Evolutionary conservation across 2,888 invertebrate species (phyloP).

Genomic region (Aricia artaxerxes): DNA sequence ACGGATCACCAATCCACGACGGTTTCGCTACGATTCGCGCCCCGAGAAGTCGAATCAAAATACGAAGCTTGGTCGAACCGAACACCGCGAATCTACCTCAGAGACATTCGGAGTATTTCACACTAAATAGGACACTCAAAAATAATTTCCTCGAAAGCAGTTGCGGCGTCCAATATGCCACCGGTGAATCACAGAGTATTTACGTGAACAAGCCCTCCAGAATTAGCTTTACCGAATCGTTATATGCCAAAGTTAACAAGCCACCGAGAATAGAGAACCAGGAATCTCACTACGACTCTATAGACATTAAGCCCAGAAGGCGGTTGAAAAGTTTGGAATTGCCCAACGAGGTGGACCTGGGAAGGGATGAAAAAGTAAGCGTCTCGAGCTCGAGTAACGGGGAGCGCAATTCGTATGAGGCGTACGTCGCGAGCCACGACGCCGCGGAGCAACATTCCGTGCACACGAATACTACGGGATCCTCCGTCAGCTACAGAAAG

Average conservation of each 20-base stretch:
- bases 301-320: constrained; percentile 72
- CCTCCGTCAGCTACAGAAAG: constrained; percentile 70
- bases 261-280: constrained; percentile 74
- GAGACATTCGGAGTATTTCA: constrained; percentile 76
- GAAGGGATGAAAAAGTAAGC: constrained; percentile 60
- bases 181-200: constrained; percentile 49
- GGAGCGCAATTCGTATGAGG: constrained; percentile 64
- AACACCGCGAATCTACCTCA: constrained; percentile 71
- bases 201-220: constrained; percentile 57
- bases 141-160: constrained; percentile 68
- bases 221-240: constrained; percentile 71
- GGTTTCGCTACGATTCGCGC: constrained; percentile 93
- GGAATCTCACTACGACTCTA: constrained; percentile 74
- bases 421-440: constrained; percentile 65
- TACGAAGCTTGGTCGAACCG: constrained; percentile 73
- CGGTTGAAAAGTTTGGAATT: constrained; percentile 71
- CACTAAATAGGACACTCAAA: constrained; percentile 69
- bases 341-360: constrained; percentile 58
- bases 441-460: constrained; percentile 71
- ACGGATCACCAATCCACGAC: constrained; percentile 86
- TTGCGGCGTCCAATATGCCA: constrained; percentile 66
- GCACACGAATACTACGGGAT: constrained; percentile 68
- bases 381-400: constrained; percentile 66
- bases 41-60: constrained; percentile 75
- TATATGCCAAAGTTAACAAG: constrained; percentile 75